A percentile compares a stretch with the other conserved stretches of the same genome.
Evolutionary conservation across 2,888 invertebrate genomes (phyloP).

Genomic region (Pollenia labialis): DNA sequence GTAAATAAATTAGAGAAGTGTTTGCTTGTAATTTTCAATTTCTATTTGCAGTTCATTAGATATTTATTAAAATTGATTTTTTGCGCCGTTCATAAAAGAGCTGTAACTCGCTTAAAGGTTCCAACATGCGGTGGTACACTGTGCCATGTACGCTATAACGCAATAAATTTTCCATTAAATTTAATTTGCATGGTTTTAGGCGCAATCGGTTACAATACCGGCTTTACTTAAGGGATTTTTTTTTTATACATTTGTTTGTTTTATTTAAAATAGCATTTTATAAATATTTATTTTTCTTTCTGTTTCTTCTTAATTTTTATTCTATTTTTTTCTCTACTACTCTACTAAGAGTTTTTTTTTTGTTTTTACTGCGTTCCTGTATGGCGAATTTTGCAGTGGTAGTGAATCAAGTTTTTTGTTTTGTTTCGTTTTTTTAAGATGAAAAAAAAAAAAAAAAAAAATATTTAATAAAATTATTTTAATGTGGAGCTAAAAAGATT

Average conservation of each 20-base stretch:
- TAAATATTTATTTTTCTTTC: constrained; percentile 43
- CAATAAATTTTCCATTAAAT: constrained; percentile 76
- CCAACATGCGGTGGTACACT: constrained; percentile 15
- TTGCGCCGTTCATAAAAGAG: background rate
- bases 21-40: no score
- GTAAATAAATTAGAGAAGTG: no score
- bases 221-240: constrained; percentile 63
- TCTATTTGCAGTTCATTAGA: background rate
- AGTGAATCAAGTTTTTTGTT: constrained; percentile 39
- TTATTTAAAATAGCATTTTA: constrained; percentile 44
- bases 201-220: constrained; percentile 69
- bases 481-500: constrained; percentile 70
- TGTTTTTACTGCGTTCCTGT: constrained; percentile 45
- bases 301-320: background rate
- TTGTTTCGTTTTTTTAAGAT: constrained; percentile 13
- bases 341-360: constrained; percentile 27
- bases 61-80: background rate
- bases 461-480: constrained; percentile 66
- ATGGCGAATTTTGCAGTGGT: constrained; percentile 22
- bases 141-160: constrained; percentile 38
- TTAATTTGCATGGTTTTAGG: constrained; percentile 76
- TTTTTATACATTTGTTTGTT: constrained; percentile 52
- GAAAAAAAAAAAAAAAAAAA: constrained; percentile 41
- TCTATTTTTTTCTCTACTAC: background rate
- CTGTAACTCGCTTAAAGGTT: background rate